Evolutionary conservation across 2,797 vertebrate genomes (phyloP), one percentile per base, ranked within the genome.

Genomic region (Psittacula derbiana): DNA sequence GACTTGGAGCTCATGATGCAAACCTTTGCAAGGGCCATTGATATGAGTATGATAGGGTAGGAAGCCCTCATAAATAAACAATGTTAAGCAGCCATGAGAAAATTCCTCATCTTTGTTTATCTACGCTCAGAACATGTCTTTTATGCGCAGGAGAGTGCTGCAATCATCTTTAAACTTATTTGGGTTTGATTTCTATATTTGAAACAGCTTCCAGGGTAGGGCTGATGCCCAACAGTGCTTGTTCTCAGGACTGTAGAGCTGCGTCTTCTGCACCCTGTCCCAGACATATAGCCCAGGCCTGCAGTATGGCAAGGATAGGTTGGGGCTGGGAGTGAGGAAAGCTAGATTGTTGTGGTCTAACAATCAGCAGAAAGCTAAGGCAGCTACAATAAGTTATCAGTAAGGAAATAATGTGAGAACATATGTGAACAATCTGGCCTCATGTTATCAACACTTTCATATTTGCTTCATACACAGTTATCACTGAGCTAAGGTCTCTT

Each of bases 221-320:
- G 50, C 0, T 55, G 75, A 36, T 73, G 25, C 8, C 36, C 62
- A 53, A 1, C 3, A 57, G 8, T 11, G 8, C 16, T 66, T 1
- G 0, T 47, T 28, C 47, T 9, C 31, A 33, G 30, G 13, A 46
- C 3, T 43, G 20, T 40, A 17, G 7, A 19, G 7, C 30, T 55
- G 8, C 9, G 61, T 16, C 30, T 38, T 43, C n/a, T 47, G 9
- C 16, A 78, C 12, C 4, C 12, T 78, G 8, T 4, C 27, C 23
- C 33, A 71, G 41, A 28, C 4, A 67, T 38, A 60, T 8, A 64
- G n/a, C 15, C 62, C 57, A 60, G 17, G 2, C 5, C 24, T 52
- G 31, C 23, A 30, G 11, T 57, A 64, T 4, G 12, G 41, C 16
- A 90, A 79, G 15, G 24, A 38, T 8, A 69, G 10, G 27, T 50